A percentile compares a stretch with the other conserved stretches of the same genome.
These are phyloP conservation scores for Tribolium castaneum DNA, from an alignment of 1,140 invertebrate genomes.

Conservation along the genomic window DNA sequence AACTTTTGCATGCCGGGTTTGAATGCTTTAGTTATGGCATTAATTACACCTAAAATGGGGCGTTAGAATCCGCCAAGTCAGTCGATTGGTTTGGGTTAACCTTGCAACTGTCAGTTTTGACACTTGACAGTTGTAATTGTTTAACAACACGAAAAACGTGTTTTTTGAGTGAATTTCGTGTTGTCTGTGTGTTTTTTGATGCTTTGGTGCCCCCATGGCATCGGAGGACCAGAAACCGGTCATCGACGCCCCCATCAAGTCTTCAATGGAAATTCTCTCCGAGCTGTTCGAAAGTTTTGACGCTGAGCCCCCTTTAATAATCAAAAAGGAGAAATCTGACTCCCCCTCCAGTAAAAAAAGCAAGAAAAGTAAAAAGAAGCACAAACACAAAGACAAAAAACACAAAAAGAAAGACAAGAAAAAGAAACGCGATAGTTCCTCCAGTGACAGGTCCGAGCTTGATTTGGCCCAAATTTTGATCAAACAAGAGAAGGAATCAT, in stretches of 20 bases:
- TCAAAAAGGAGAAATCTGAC: slow-evolving; percentile 69
- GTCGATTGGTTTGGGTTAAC: background rate
- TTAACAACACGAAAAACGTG: background rate
- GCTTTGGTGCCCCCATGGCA: background rate
- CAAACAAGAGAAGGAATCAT: slow-evolving; percentile 57
- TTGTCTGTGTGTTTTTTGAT: background rate
- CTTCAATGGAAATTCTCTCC: slow-evolving; percentile 82
- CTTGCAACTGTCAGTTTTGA: background rate
- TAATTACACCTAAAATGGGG: too few relatives aligned
- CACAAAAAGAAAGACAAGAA: slow-evolving; percentile 66
- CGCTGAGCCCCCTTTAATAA: slow-evolving; percentile 70
- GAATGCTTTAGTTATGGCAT: too few relatives aligned
- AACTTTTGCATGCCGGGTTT: too few relatives aligned
- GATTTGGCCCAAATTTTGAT: slow-evolving; percentile 60
- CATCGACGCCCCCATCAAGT: slow-evolving; percentile 47
- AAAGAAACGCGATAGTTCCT: slow-evolving; percentile 51
- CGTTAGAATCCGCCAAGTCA: too few relatives aligned
- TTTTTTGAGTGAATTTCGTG: background rate
- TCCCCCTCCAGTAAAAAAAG: slow-evolving; percentile 66
- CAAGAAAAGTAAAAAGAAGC: slow-evolving; percentile 71
- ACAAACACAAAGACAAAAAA: slow-evolving; percentile 65
- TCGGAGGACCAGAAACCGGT: slow-evolving; percentile 44
- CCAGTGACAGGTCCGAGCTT: slow-evolving; percentile 51
- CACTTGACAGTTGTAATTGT: background rate
- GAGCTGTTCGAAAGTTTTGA: slow-evolving; percentile 82